phyloP scores from a whole-genome alignment of 2,797 vertebrate genomes.

The Sebastes variabilis region DNA sequence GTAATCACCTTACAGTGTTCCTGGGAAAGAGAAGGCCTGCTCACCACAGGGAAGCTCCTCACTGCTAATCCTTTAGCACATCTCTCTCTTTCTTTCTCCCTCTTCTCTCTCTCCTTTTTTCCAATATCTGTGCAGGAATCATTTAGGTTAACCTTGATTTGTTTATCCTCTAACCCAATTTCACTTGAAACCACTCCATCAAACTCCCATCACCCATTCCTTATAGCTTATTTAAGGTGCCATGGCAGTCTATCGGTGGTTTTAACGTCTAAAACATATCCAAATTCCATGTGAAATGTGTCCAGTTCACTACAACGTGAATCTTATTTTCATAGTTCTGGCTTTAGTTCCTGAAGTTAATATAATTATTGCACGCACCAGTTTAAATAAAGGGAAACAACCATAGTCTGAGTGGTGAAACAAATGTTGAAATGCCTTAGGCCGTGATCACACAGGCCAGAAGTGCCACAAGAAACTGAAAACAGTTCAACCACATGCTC shows the following conservation, averaged over 20 bases:
- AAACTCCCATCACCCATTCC: not conserved
- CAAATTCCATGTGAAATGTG: too few relatives aligned
- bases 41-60: slow-evolving; percentile 76
- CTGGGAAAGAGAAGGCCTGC: slow-evolving; percentile 74
- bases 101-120: slow-evolving; percentile 9
- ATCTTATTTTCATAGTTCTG: not conserved
- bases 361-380: not conserved
- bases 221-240: not conserved
- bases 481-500: not conserved
- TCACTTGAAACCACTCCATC: not conserved
- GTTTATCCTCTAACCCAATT: slow-evolving; percentile 8
- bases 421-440: not conserved
- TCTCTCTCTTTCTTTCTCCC: slow-evolving; percentile 40
- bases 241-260: too few relatives aligned
- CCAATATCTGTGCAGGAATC: slow-evolving; percentile 33
- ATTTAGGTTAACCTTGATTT: slow-evolving; percentile 9
- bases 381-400: not conserved
- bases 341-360: not conserved
- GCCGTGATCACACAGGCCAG: not conserved
- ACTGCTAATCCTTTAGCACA: slow-evolving; percentile 76
- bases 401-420: not conserved
- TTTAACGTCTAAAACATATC: not conserved
- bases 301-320: not conserved
- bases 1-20: slow-evolving; percentile 88
- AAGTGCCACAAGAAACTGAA: not conserved